These are phyloP conservation scores for Sandelia bainsii DNA, from an alignment of 2,797 vertebrate genomes.

Conservation along the genomic window DNA sequence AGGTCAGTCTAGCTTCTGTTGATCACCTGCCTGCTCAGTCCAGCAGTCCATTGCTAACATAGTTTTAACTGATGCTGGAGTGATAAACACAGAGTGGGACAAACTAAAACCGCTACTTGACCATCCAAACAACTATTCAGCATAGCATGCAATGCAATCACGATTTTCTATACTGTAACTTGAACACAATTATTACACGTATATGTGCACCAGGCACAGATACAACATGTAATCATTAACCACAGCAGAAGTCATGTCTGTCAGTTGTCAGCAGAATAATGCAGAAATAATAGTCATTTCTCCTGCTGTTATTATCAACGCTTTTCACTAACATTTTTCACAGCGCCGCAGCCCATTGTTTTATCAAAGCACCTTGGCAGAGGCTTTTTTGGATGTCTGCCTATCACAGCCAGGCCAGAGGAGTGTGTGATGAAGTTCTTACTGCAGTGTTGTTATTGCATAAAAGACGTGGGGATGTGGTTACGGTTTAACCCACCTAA, in stretches of 20 bases:
- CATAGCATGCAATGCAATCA: too few species aligned
- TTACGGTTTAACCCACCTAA: background rate
- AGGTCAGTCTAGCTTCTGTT: background rate
- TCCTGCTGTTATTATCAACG: slow-evolving; percentile 53
- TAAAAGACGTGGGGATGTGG: background rate
- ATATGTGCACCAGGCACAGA: background rate
- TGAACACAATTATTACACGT: too few species aligned
- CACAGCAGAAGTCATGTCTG: background rate
- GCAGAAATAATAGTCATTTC: slow-evolving; percentile 49
- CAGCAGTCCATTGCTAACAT: background rate
- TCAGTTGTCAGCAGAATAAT: slow-evolving; percentile 14
- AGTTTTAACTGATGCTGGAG: background rate
- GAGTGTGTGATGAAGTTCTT: slow-evolving; percentile 1
- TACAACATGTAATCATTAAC: background rate
- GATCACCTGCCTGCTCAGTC: background rate
- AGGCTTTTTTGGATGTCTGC: slow-evolving; percentile 49
- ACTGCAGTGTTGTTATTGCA: slow-evolving; percentile 23
- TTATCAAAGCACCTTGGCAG: slow-evolving; percentile 65
- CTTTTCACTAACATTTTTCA: slow-evolving; percentile 57
- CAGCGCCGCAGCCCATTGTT: slow-evolving; percentile 53
- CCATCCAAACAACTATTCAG: background rate
- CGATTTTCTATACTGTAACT: background rate
- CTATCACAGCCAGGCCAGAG: slow-evolving; percentile 29
- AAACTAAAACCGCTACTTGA: background rate
- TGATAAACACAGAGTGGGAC: background rate